Evolutionary conservation across 2,113 vertebrate genomes (phyloP).

Genomic region (Merops nubicus): DNA sequence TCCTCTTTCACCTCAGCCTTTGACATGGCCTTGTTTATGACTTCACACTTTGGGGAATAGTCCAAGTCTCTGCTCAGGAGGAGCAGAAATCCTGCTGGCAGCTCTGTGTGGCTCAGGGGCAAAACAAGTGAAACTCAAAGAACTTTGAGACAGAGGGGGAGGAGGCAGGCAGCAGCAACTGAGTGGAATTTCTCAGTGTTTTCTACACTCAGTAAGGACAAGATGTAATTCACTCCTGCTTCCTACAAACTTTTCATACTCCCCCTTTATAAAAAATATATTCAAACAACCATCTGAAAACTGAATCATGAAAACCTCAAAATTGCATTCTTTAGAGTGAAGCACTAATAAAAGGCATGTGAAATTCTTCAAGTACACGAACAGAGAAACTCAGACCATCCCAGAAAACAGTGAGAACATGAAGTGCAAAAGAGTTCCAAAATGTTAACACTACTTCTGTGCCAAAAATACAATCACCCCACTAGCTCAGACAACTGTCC

Average conservation of each 20-base stretch:
- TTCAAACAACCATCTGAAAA: not conserved
- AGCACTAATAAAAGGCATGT: not conserved
- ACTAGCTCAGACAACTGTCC: not conserved
- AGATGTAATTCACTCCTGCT: not conserved
- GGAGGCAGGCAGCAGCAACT: not conserved
- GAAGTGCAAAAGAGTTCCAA: not conserved
- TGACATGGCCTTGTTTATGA: not conserved
- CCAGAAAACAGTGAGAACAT: not conserved
- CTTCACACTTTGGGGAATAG: not conserved
- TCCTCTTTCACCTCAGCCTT: not conserved
- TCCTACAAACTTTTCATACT: not conserved
- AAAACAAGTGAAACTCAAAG: not conserved
- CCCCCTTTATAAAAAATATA: not conserved
- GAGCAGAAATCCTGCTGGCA: not conserved
- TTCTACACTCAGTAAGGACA: not conserved
- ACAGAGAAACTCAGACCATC: not conserved
- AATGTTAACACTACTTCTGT: not conserved
- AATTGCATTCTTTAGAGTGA: not conserved
- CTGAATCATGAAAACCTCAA: not conserved
- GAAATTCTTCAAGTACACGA: not conserved
- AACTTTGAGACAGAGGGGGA: not conserved
- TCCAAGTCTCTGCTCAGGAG: not conserved
- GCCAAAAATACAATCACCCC: not conserved
- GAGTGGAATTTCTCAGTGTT: not conserved
- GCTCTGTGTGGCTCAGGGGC: not conserved